These are phyloP conservation scores for Uloborus diversus DNA, from an alignment of 1,140 invertebrate species.

Conservation along the genomic window DNA sequence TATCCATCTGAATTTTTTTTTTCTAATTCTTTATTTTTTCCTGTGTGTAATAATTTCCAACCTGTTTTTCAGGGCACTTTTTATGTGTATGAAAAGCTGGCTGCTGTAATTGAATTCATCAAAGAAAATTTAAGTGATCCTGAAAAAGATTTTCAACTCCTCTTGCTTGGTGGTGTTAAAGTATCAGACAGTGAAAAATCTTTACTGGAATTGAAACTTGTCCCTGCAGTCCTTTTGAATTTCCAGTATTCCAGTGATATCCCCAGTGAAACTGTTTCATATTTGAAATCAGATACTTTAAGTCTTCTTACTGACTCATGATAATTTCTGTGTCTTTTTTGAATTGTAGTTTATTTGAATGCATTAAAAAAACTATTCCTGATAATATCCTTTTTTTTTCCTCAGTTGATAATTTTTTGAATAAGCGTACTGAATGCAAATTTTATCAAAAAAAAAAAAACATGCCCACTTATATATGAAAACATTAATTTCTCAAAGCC, in stretches of 20 bases:
- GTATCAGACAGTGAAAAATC: conserved; percentile 72
- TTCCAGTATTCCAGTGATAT: conserved; percentile 69
- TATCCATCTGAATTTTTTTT: too few relatives aligned
- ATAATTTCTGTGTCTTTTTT: too few relatives aligned
- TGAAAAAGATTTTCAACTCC: conserved; percentile 71
- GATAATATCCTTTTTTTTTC: too few relatives aligned
- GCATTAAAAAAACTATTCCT: too few relatives aligned
- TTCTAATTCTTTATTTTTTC: too few relatives aligned
- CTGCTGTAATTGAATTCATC: conserved; percentile 77
- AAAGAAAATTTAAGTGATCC: conserved; percentile 75
- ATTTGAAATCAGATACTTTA: conserved; percentile 79
- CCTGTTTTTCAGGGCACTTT: conserved; percentile 77
- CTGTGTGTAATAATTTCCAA: background rate
- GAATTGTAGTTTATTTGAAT: too few relatives aligned
- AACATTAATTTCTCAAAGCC: too few relatives aligned
- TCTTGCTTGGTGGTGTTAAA: conserved; percentile 69
- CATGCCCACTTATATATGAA: too few relatives aligned
- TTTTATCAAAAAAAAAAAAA: too few relatives aligned
- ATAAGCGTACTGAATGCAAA: too few relatives aligned
- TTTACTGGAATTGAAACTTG: conserved; percentile 75
- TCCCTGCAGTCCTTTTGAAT: conserved; percentile 78
- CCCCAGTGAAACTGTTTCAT: conserved; percentile 64
- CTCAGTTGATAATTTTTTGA: too few relatives aligned
- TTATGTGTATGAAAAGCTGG: conserved; percentile 78
- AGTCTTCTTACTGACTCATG: conserved; percentile 68